phyloP scores from a whole-genome alignment of 2,797 vertebrate genomes.

The Hippocampus kuda region DNA sequence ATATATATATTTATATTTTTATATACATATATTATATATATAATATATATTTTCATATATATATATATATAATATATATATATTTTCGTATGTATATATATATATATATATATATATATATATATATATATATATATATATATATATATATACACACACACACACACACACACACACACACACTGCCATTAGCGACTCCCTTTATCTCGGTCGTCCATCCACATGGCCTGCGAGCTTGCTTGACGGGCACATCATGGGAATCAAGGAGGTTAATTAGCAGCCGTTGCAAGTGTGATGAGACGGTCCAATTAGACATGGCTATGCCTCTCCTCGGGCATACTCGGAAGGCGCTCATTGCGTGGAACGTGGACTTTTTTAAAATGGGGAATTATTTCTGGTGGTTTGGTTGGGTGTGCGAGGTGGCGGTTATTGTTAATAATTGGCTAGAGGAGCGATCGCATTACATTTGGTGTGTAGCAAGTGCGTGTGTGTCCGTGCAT shows the following conservation, averaged over 20 bases:
- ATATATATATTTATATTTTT: no score
- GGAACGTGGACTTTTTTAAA: background rate
- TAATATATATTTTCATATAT: no score
- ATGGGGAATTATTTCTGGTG: background rate
- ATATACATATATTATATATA: no score
- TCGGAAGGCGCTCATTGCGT: background rate
- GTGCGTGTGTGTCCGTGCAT: no score
- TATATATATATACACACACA: no score
- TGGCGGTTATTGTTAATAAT: background rate
- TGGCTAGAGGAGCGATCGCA: no score
- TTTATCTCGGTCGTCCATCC: background rate
- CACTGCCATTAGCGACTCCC: background rate
- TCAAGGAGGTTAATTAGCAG: slow-evolving; percentile 4
- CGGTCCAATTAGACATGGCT: background rate
- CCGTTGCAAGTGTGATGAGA: background rate
- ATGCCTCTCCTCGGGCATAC: background rate
- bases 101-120: no score
- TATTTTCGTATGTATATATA: no score
- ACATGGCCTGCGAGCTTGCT: background rate
- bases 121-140: no score
- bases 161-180: no score
- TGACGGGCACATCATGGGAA: background rate
- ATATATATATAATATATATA: no score
- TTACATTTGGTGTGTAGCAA: no score
- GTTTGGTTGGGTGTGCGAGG: background rate